Evolutionary conservation across 2,113 vertebrate genomes (phyloP), one percentile per base, ranked within the genome.

Genomic region (Ramphastos sulfuratus): DNA sequence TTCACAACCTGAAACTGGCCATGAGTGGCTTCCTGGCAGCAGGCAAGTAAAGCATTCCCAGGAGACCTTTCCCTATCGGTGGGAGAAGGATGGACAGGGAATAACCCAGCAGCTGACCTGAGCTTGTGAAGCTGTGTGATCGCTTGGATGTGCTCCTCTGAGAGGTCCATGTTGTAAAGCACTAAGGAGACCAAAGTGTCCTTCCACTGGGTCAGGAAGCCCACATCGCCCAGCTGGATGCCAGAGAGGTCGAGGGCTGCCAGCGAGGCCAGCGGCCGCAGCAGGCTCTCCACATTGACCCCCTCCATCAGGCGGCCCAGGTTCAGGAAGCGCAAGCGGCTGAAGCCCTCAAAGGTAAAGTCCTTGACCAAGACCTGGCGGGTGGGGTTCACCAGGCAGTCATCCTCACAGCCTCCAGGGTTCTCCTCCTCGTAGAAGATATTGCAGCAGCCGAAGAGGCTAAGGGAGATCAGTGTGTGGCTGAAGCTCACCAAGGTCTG

Each of bases 81-180:
- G 17, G 59, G 66, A 72, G 74, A 69, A 84, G 46, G 60, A 50
- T 18, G 76, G 89, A 72, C 14, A 25, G 25, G 66, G 60, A 88
- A 28, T 56, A 86, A 81, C 27, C 55, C 28, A 71, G 85, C 74
- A 89, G 92, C 97, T 97, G 93, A 99, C 99, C 99, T 98, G 95
- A 99, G 98, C 91, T 98, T 98, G 87, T 93, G 96, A 48, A 99
- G 98, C 97, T 99, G 98, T 69, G 99, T 91, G 1, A 99, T 97
- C 46, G 98, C 98, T 21, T 96, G 97, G 91, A 99, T 97, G 95
- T 99, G 97, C 78, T 99, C 99, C 16, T 99, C 99, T 1, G 98
- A 99, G 87, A 99, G 98, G 93, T 99, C 99, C 97, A 99, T 98
- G 64, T 99, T 99, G 98, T 99, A 99, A 94, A 99, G 98, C 93